These are phyloP conservation scores for Myiagra hebetior DNA, from an alignment of 2,113 vertebrate species.

Conservation along the genomic window DNA sequence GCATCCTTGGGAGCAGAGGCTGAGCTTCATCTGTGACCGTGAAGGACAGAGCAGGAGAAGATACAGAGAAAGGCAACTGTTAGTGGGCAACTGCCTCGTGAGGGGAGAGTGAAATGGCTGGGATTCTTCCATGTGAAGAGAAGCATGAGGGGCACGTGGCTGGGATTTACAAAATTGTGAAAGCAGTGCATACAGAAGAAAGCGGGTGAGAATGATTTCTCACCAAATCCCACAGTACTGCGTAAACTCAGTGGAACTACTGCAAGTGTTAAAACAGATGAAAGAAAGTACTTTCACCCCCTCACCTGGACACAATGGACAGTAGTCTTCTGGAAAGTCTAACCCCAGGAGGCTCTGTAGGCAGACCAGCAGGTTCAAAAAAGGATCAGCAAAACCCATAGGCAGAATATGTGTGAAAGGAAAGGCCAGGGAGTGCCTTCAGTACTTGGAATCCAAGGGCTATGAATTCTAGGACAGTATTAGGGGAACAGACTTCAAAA, in stretches of 20 bases:
- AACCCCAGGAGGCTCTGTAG: not conserved
- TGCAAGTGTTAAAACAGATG: not conserved
- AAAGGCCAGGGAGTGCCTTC: not conserved
- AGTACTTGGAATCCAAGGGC: not conserved
- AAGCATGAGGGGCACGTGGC: not conserved
- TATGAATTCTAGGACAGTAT: not conserved
- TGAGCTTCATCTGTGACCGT: not conserved
- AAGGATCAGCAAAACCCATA: not conserved
- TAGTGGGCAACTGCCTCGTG: not conserved
- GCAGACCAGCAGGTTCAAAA: not conserved
- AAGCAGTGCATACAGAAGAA: not conserved
- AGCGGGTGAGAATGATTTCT: not conserved
- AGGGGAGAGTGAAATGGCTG: not conserved
- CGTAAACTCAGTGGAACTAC: not conserved
- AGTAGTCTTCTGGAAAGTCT: not conserved
- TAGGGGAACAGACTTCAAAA: not conserved
- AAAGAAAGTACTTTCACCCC: not conserved
- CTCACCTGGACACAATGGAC: not conserved
- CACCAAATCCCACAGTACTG: not conserved
- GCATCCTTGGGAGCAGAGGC: accelerated
- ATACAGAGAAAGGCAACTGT: not conserved
- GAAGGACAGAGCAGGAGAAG: not conserved
- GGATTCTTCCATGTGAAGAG: not conserved
- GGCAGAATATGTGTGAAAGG: not conserved
- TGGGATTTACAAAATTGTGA: not conserved